Conservation (phyloP, 92 coral and sea anemone species). For the Porites evermanni region DNA sequence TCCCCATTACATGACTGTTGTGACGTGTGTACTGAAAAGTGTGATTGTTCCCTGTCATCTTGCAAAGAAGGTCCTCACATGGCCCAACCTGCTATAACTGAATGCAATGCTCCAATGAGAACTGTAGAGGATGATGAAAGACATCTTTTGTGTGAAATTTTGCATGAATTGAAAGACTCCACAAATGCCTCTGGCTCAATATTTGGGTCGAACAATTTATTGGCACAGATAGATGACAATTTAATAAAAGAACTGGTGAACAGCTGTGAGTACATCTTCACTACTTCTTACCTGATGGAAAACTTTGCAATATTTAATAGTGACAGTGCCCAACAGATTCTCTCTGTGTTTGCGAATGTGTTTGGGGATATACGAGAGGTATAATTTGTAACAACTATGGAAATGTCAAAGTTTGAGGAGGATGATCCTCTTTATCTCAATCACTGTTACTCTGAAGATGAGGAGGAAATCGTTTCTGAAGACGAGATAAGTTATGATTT, state of each 20-base stretch:
- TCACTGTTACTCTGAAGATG: slow-evolving; percentile 36
- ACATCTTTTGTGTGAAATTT: slow-evolving; percentile 47
- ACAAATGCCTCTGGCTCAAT: neutral
- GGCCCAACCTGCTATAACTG: slow-evolving; percentile 36
- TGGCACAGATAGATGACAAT: slow-evolving; percentile 41
- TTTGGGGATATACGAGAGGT: slow-evolving; percentile 45
- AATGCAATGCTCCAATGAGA: slow-evolving; percentile 31
- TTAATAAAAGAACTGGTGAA: slow-evolving; percentile 46
- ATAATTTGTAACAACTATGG: slow-evolving; percentile 32
- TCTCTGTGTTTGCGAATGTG: slow-evolving; percentile 13
- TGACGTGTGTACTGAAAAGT: slow-evolving; percentile 45
- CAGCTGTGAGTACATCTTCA: slow-evolving; percentile 46
- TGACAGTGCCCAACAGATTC: no score
- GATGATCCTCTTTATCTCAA: slow-evolving; percentile 46
- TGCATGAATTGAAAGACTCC: slow-evolving; percentile 35
- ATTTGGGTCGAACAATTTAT: neutral
- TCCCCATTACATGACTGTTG: slow-evolving; percentile 45
- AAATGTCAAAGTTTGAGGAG: slow-evolving; percentile 34
- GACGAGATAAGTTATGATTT: slow-evolving; percentile 36
- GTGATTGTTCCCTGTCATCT: slow-evolving; percentile 36
- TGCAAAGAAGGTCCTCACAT: slow-evolving; percentile 40
- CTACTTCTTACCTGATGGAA: slow-evolving; percentile 54
- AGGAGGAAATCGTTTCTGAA: slow-evolving; percentile 44
- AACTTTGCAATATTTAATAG: slow-evolving; percentile 56
- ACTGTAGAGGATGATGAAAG: slow-evolving; percentile 55